Evolutionary conservation across 2,888 invertebrate genomes (phyloP), one percentile per base, ranked within the genome.

Genomic region (Agapetus fuscipes): DNA sequence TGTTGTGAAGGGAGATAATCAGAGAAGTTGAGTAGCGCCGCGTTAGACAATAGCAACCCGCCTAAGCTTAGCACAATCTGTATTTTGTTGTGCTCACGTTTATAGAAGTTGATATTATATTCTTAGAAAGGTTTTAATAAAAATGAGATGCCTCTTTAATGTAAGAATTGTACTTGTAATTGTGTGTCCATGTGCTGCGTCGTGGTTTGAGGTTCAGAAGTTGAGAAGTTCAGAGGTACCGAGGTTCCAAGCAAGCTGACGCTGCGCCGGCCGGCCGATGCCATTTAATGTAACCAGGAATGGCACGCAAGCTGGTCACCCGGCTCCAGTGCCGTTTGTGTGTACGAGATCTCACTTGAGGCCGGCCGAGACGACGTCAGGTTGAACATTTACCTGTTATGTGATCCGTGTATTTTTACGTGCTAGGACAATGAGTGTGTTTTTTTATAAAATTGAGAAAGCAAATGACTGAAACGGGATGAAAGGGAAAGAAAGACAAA

Each of bases 171-270:
- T 29, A 36, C 20, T 30, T 37, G 25, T 58, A 60, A 66, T 63
- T 46, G 64, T 62, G 64, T 61, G 70, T 70, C 70, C 68, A 66
- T 66, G 66, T 62, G 66, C 61, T 62, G 64, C 61, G 61, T 65
- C 62, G 55, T 58, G 59, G 45, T 60, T 58, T 60, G n/a, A n/a
- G n/a, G n/a, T n/a, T n/a, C n/a, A n/a, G n/a, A n/a, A n/a, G n/a
- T n/a, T n/a, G n/a, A n/a, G n/a, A n/a, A n/a, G n/a, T n/a, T n/a
- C n/a, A n/a, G n/a, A n/a, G n/a, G n/a, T n/a, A n/a, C n/a, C n/a
- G n/a, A n/a, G n/a, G n/a, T n/a, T n/a, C n/a, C n/a, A n/a, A n/a
- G n/a, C n/a, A n/a, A n/a, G n/a, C n/a, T n/a, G n/a, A n/a, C n/a
- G n/a, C n/a, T n/a, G n/a, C 24, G 26, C 36, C 30, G 35, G 25